Conservation (phyloP, 2,113 vertebrate genomes). For the Caranx melampygus region DNA sequence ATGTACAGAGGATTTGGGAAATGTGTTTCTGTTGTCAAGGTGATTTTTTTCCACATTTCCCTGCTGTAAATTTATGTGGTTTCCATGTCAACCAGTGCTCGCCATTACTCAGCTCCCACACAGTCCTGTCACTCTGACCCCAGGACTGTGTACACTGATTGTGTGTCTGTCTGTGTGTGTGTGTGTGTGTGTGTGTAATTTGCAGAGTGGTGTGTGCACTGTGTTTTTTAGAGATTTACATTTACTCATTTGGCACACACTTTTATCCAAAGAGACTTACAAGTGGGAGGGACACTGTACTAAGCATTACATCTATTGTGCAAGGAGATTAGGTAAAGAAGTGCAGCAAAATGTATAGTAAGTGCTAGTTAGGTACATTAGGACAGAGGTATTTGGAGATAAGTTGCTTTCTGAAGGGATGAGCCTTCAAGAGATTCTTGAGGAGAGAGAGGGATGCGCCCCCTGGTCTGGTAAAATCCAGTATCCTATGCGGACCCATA, state of each 20-base stretch:
- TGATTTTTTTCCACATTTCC: constrained; percentile 50
- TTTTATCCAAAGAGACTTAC: background rate
- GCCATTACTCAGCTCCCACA: constrained; percentile 72
- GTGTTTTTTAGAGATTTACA: constrained; percentile 17
- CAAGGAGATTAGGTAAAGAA: background rate
- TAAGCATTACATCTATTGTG: background rate
- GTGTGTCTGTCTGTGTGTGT: constrained; percentile 12
- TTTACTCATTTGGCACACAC: background rate
- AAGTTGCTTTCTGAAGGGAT: background rate
- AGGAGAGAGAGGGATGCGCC: too few relatives aligned
- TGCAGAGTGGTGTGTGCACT: background rate
- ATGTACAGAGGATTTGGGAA: background rate
- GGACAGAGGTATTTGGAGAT: background rate
- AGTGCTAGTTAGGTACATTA: background rate
- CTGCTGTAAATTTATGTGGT: constrained; percentile 70
- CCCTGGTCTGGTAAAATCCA: too few relatives aligned
- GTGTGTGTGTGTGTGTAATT: constrained; percentile 8
- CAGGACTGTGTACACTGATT: constrained; percentile 46
- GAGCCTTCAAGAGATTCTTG: too few relatives aligned
- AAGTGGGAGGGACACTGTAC: background rate
- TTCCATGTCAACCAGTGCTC: constrained; percentile 77
- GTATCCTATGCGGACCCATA: too few relatives aligned
- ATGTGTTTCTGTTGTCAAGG: constrained; percentile 54
- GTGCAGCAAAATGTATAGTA: background rate
- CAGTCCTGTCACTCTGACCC: constrained; percentile 63